Percentiles rank a stretch among this genome's conserved stretches.
Evolutionary conservation across 2,797 vertebrate genomes (phyloP).

Genomic region (Acomys russatus): DNA sequence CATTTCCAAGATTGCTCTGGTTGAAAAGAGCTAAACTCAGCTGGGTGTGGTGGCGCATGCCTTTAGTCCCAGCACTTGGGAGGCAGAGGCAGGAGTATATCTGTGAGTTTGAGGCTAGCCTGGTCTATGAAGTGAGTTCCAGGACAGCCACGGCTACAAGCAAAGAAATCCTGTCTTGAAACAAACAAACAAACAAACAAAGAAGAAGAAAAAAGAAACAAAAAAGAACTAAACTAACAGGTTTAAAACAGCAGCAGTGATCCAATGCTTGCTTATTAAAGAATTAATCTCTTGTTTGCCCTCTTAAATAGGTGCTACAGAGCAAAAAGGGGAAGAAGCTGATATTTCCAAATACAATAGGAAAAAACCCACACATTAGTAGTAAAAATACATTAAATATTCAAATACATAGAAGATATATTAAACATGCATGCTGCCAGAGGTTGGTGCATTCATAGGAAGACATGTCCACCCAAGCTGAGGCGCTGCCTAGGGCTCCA

Average conservation of each 20-base stretch:
- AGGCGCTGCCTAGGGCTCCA: not conserved
- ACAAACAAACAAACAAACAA: too few species aligned
- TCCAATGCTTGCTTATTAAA: conserved; percentile 38
- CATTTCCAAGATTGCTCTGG: conserved; percentile 29
- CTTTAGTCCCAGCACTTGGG: too few species aligned
- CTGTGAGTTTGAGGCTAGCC: too few species aligned
- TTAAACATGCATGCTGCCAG: not conserved
- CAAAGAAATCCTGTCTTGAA: too few species aligned
- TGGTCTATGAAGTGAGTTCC: too few species aligned
- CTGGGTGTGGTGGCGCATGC: too few species aligned
- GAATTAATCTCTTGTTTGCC: not conserved
- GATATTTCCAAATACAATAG: conserved; percentile 42
- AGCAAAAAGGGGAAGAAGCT: not conserved
- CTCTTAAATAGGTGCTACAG: not conserved
- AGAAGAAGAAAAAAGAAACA: too few species aligned
- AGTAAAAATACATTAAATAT: conserved; percentile 9
- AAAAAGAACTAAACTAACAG: conserved; percentile 41
- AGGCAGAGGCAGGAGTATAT: too few species aligned
- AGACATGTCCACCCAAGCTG: not conserved
- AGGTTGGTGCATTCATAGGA: not conserved
- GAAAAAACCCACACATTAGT: not conserved
- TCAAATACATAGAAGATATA: not conserved
- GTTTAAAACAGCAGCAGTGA: conserved; percentile 29
- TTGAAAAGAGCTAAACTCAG: conserved; percentile 30
- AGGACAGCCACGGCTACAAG: too few species aligned